Evolutionary conservation across 2,113 vertebrate species (phyloP).

Genomic region (Oenanthe oenanthe): DNA sequence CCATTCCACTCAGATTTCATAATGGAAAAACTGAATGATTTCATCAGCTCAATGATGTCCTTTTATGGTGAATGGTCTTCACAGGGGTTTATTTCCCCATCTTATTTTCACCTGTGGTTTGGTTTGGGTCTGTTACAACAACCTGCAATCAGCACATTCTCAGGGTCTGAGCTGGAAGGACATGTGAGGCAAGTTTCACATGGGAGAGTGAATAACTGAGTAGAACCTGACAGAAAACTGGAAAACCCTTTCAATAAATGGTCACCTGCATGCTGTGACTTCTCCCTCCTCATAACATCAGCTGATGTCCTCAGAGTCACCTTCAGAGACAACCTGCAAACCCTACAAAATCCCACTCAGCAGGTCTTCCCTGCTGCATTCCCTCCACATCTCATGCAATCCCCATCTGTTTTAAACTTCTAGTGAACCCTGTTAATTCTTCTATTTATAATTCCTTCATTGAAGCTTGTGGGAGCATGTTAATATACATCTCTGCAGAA

Average conservation of each 20-base stretch:
- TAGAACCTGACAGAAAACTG: not conserved
- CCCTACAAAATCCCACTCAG: accelerated
- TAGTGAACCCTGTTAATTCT: not conserved
- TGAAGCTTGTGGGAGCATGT: not conserved
- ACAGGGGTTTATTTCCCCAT: not conserved
- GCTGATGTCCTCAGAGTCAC: not conserved
- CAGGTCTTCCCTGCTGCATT: not conserved
- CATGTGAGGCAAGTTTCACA: not conserved
- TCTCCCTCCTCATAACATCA: not conserved
- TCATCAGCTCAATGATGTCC: not conserved
- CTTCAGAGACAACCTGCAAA: not conserved
- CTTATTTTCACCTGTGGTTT: not conserved
- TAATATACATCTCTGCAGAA: not conserved
- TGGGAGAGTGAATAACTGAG: not conserved
- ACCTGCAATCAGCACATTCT: not conserved
- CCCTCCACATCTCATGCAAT: not conserved
- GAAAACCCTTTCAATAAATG: not conserved
- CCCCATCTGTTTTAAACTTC: not conserved
- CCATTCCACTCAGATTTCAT: not conserved
- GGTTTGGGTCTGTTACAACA: not conserved
- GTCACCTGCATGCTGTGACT: not conserved
- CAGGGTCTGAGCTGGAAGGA: not conserved
- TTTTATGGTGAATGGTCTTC: not conserved
- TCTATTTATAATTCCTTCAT: constrained; percentile 6
- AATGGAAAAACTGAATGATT: not conserved